These are phyloP conservation scores for Tiliacea aurago DNA, from an alignment of 2,888 invertebrate species.

Conservation along the genomic window DNA sequence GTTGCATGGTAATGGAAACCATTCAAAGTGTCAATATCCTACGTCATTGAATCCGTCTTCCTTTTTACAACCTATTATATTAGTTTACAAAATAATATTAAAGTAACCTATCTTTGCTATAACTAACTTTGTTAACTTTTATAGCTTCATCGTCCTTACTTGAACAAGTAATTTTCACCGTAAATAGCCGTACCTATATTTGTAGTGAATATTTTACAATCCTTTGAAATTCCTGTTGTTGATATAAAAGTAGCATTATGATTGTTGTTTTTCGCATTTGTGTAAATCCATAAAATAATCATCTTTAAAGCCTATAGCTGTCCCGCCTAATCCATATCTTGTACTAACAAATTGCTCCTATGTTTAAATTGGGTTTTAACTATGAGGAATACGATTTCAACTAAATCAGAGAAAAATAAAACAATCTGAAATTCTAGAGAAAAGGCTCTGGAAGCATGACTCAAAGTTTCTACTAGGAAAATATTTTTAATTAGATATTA, in stretches of 20 bases:
- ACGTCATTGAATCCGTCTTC: conserved; percentile 39
- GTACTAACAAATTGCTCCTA: not conserved
- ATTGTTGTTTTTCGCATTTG: not conserved
- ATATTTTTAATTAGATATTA: conserved; percentile 1
- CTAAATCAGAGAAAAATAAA: not conserved
- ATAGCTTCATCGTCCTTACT: conserved; percentile 55
- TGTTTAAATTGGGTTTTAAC: not conserved
- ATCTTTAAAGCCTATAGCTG: not conserved
- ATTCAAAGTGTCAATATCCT: conserved; percentile 10
- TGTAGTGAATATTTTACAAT: conserved; percentile 39
- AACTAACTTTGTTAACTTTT: conserved; percentile 49
- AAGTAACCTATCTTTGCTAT: conserved; percentile 50
- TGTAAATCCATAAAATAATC: conserved; percentile 3
- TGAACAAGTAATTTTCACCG: conserved; percentile 38
- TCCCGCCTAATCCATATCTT: not conserved
- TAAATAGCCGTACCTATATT: conserved; percentile 40
- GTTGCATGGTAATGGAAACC: not conserved
- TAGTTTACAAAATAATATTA: conserved; percentile 40
- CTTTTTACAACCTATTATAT: conserved; percentile 53
- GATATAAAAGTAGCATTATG: conserved; percentile 8
- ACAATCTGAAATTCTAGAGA: not conserved
- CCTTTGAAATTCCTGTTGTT: conserved; percentile 26
- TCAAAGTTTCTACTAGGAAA: not conserved
- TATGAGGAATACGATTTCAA: not conserved
- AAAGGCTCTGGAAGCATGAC: not conserved